Evolutionary conservation across 2,797 vertebrate species (phyloP), one percentile per base, ranked within the genome.

Genomic region (Orientallactaga sibirica): DNA sequence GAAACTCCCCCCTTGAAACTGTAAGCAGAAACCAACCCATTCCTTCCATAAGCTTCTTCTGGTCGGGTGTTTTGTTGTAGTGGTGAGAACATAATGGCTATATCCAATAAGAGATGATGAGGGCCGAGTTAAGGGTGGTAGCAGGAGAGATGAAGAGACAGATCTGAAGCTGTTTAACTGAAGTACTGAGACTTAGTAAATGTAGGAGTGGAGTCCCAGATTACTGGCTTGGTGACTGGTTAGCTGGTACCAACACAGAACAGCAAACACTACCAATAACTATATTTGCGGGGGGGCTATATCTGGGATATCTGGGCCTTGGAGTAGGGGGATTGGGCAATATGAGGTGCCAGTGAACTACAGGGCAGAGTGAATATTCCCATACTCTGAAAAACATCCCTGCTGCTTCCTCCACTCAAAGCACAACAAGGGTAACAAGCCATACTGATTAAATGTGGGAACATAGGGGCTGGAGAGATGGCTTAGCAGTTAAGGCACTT

Each of bases 361-460:
- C 64, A 0, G 80, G 74, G 16, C 18, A 62, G 68, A 70, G 15
- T 37, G 24, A 41, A 62, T 61, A 88, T 24, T 16, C 52, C 15
- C 29, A n/a, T 73, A 68, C 70, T 86, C 37, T 75, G 66, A 93
- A 80, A 94, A 95, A 41, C 73, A 92, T 48, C 52, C n/a, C 22
- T 81, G 24, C n/a, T 76, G 22, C n/a, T 80, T 67, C 52, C 83
- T 67, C 68, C 33, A 78, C 48, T 43, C 67, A 76, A 71, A 76
- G 37, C 52, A 33, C 73, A 87, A 43, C 2, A 27, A 1, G 24
- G 64, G 19, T 76, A 82, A 80, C 27, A 87, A 88, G 70, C 29
- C 19, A 29, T 55, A 64, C 37, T 6, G 0, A 7, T 66, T 41
- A 90, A 41, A 73, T 37, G 22, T 41, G 52, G 66, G 27, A 85